Evolutionary conservation across 2,888 invertebrate species (phyloP).

Genomic region (Cryptus viduatorius): DNA sequence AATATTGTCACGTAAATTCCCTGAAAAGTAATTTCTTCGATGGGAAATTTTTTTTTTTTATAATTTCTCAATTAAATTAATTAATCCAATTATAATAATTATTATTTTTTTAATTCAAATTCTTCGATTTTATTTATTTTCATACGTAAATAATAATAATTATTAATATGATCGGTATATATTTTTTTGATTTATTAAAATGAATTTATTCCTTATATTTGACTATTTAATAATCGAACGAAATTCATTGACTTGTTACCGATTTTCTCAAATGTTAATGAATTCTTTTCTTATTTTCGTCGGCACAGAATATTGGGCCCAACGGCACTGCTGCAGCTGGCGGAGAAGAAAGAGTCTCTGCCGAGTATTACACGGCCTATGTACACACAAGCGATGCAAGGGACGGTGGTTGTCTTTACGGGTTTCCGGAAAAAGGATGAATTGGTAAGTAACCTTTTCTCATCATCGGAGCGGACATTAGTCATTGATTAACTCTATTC

Average conservation of each 20-base stretch:
- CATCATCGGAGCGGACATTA: constrained; percentile 36
- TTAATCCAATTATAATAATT: background rate
- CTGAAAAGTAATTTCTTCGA: background rate
- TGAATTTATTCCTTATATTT: too few relatives aligned
- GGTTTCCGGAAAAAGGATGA: constrained; percentile 96
- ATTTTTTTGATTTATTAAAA: background rate
- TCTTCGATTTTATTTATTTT: background rate
- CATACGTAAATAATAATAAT: background rate
- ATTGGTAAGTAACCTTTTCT: constrained; percentile 88
- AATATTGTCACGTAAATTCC: background rate
- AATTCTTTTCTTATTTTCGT: constrained; percentile 68
- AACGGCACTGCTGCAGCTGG: constrained; percentile 92
- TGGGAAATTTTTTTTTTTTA: too few relatives aligned
- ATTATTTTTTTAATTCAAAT: background rate
- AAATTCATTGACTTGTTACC: constrained; percentile 13
- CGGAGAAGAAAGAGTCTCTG: constrained; percentile 89
- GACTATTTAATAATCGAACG: background rate
- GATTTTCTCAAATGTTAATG: constrained; percentile 8
- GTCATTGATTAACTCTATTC: constrained; percentile 36
- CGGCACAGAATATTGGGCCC: constrained; percentile 91
- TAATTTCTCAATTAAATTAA: background rate
- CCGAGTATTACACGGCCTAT: constrained; percentile 93
- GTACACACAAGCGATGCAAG: constrained; percentile 95
- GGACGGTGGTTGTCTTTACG: constrained; percentile 95
- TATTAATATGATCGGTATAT: too few relatives aligned